Evolutionary conservation across 2,797 vertebrate genomes (phyloP).

Genomic region (Chelmon rostratus): DNA sequence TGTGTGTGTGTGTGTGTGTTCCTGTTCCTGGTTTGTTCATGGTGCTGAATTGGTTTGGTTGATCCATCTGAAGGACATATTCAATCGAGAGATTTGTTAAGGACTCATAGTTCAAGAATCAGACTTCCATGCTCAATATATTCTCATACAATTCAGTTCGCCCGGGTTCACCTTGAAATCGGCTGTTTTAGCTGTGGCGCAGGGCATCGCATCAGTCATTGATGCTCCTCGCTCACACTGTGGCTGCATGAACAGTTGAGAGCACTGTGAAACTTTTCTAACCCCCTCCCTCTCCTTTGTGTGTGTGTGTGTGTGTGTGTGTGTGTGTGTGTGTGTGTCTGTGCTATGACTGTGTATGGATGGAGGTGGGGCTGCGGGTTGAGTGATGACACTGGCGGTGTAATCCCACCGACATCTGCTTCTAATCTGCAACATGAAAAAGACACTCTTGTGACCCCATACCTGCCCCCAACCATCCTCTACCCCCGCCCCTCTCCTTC

Average conservation of each 20-base stretch:
- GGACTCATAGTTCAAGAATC: slow-evolving; percentile 11
- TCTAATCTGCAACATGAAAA: slow-evolving; percentile 87
- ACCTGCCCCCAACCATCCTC: slow-evolving; percentile 78
- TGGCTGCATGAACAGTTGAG: slow-evolving; percentile 30
- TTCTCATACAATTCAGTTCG: slow-evolving; percentile 23
- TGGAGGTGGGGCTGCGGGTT: slow-evolving; percentile 72
- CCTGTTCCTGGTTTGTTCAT: slow-evolving; percentile 16
- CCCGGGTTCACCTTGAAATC: slow-evolving; percentile 6
- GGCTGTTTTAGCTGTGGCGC: slow-evolving; percentile 21
- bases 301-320: slow-evolving; percentile 5
- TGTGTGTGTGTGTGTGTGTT: background rate
- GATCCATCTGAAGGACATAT: slow-evolving; percentile 43
- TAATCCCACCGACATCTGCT: slow-evolving; percentile 87
- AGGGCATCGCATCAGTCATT: slow-evolving; percentile 33
- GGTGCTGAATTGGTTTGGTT: slow-evolving; percentile 38
- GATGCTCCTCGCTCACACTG: slow-evolving; percentile 19
- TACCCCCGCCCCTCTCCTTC: slow-evolving; percentile 57
- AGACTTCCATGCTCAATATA: slow-evolving; percentile 19
- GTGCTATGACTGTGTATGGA: slow-evolving; percentile 39
- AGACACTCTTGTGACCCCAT: slow-evolving; percentile 81
- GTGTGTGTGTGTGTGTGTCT: slow-evolving; percentile 6
- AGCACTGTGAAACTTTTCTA: slow-evolving; percentile 46
- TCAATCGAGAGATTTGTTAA: slow-evolving; percentile 31
- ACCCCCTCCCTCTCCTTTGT: background rate
- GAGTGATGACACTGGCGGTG: slow-evolving; percentile 84